phyloP scores from a whole-genome alignment of 2,113 vertebrate species.

The Cephalopholis sonnerati region DNA sequence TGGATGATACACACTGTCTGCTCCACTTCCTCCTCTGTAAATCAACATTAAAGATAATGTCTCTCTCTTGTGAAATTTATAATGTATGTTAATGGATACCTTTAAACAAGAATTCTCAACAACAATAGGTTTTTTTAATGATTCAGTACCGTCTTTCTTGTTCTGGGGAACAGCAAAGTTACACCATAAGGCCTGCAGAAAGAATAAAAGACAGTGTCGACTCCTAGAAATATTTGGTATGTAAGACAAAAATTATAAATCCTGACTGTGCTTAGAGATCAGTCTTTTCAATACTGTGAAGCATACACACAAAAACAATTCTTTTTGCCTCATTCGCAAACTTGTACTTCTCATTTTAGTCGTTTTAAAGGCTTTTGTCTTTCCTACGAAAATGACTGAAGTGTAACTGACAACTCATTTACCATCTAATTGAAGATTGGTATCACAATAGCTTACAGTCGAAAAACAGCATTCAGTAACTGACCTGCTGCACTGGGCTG shows the following conservation, averaged over 20 bases:
- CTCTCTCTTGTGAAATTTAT: neutral
- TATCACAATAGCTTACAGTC: neutral
- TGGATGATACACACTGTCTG: constrained; percentile 94
- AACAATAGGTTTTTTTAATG: neutral
- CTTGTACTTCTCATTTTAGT: no score
- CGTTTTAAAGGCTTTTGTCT: neutral
- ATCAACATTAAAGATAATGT: constrained; percentile 15
- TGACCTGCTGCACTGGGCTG: constrained; percentile 93
- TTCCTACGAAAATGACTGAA: neutral
- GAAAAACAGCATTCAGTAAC: constrained; percentile 14
- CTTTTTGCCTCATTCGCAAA: no score
- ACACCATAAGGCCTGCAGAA: constrained; percentile 95
- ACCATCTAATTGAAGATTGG: neutral
- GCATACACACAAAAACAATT: neutral
- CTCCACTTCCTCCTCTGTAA: constrained; percentile 81
- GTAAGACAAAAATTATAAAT: neutral
- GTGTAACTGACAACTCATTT: neutral
- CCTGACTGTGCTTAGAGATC: neutral
- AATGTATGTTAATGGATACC: neutral
- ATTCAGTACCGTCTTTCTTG: constrained; percentile 86
- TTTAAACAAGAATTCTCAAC: neutral
- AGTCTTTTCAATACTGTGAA: neutral
- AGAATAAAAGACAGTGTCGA: constrained; percentile 29
- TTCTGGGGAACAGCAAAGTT: constrained; percentile 91
- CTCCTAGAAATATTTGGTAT: no score